Base-by-base conservation (phyloP, 1,140 invertebrate genomes). In the Ooceraea biroi region DNA sequence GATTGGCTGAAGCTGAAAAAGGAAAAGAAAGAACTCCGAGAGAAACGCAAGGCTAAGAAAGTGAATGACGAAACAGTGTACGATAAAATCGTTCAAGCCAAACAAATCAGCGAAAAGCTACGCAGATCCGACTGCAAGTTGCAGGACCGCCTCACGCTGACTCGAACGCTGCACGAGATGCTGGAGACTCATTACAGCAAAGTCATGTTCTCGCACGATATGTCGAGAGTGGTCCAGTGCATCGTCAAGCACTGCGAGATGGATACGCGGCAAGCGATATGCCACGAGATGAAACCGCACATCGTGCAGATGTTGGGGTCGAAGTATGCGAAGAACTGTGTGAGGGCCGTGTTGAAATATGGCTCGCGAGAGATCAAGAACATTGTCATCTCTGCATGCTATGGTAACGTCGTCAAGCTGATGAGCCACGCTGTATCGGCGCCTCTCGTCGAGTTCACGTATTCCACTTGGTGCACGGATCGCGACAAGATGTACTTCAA, bases 171-270 rank as follows among this genome's bases (percentile, higher is more conserved):
- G 10, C 97, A 97, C 90, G 91, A 94, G 36, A 91, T 98, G 52
- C 92, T 98, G 0, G 96, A 97, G 91, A 96, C 96, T 0, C 96
- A 97, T 69, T 97, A 97, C 91, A 94, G 95, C 90, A 96, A 96
- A 93, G 95, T 98, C 84, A 96, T 98, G 4, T 96, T 97, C 85
- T 96, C 97, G 0, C 98, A 99, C 94, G 98, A 99, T 90, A 97
- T 97, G 46, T 97, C 97, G 0, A 94, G 98, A 91, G 97, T 99
- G 0, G 95, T 99, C 69, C 98, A 99, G 93, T 98, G 97, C 92
- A 94, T 99, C 61, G 93, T 99, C 0, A 98, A 98, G 91, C 96
- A 96, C 92, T 96, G 96, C 4, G 93, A 95, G 0, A 93, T 95
- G 17, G 94, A 97, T 22, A 96, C 98, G 46, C 95, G 96, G n/a